Conservation (phyloP, 2,797 vertebrate genomes). For the Pseudochirops cupreus region DNA sequence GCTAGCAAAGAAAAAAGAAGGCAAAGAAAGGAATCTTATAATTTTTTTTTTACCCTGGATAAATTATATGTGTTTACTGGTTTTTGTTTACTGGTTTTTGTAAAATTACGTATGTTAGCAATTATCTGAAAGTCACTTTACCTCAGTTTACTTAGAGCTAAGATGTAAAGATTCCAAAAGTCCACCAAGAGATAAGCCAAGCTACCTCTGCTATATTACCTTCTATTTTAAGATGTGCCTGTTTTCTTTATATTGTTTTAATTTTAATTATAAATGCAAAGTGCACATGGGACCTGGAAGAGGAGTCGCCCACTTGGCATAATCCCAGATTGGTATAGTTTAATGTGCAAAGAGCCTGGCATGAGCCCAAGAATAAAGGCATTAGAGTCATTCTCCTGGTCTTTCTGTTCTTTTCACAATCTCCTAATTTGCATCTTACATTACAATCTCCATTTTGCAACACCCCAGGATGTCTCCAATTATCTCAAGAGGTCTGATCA, state of each 20-base stretch:
- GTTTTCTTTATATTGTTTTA: neutral
- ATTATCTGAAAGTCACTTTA: neutral
- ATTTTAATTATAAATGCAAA: neutral
- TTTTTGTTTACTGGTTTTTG: neutral
- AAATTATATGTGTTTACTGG: neutral
- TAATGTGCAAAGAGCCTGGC: neutral
- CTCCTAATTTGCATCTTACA: neutral
- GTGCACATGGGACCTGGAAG: neutral
- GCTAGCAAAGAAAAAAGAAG: neutral
- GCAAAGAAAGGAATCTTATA: neutral
- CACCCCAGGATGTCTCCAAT: neutral
- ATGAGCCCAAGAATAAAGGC: neutral
- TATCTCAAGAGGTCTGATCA: neutral
- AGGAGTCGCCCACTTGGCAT: neutral
- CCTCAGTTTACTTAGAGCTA: neutral
- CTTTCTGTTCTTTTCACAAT: neutral
- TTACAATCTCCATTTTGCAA: neutral
- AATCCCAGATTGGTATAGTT: neutral
- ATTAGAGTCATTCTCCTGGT: neutral
- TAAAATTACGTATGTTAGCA: neutral
- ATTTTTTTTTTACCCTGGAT: neutral
- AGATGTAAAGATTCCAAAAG: neutral
- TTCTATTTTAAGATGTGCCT: neutral
- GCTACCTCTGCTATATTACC: neutral
- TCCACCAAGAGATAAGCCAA: neutral